These are phyloP conservation scores for Haemorhous mexicanus DNA, from an alignment of 2,113 vertebrate species.

Conservation along the genomic window DNA sequence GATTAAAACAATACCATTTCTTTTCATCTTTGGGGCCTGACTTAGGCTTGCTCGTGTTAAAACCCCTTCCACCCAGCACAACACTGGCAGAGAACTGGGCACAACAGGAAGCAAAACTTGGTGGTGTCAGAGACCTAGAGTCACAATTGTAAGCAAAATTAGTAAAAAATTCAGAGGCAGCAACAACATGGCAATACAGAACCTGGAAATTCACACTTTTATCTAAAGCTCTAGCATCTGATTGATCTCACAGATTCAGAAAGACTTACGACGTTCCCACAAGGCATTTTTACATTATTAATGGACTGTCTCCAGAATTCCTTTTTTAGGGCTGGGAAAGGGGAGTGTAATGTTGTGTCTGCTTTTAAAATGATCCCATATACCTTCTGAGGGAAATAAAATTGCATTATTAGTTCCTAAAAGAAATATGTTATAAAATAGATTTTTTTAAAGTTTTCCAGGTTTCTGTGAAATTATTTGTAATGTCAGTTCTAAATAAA, in stretches of 20 bases:
- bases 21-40: background rate
- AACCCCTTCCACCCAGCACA: background rate
- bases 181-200: background rate
- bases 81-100: background rate
- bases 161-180: background rate
- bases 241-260: background rate
- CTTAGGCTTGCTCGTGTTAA: background rate
- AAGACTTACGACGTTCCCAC: background rate
- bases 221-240: background rate
- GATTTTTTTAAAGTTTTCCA: background rate
- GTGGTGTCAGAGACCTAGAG: background rate
- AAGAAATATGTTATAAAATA: background rate
- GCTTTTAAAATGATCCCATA: background rate
- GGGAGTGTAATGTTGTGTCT: background rate
- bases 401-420: background rate
- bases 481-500: background rate
- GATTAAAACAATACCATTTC: background rate
- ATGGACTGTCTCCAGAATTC: background rate
- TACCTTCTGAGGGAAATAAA: background rate
- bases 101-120: background rate
- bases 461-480: background rate
- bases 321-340: background rate
- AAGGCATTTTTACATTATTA: background rate
- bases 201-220: background rate
- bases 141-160: background rate